Base-by-base conservation (phyloP, 2,888 invertebrate genomes). In the Tortricodes alternella region DNA sequence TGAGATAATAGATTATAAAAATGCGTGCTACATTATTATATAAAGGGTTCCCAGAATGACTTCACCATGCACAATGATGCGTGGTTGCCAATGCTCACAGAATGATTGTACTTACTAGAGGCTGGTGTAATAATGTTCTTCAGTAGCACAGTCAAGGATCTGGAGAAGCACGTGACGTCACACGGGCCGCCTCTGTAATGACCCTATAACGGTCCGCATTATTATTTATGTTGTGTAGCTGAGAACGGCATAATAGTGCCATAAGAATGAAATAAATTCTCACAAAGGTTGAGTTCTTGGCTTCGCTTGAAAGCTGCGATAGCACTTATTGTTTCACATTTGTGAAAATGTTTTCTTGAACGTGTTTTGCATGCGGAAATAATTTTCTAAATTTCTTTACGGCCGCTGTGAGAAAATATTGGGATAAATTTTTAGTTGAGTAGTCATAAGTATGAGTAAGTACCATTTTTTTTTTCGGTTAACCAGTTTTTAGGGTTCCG, bases 151-250 rank as follows among this genome's bases (percentile, higher is more conserved):
- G 16, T 50, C 16, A 23, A 41, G 49, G 13, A 41, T 9, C 19
- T 41, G 64, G 60, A 65, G 68, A 64, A 62, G 67, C 63, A 64
- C 66, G 66, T 72, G 76, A 75, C 80, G 83, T 83, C 83, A 83
- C 78, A 80, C 72, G 71, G 76, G 75, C 78, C 82, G 80, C 78
- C 75, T 73, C 83, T 75, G 85, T 87, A 89, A 89, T 88, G 88
- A 88, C 83, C 83, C 83, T 83, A 87, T 89, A 89, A 89, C 86
- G 80, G 81, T 67, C 76, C 78, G 81, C 85, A 85, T 89, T 89
- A 88, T 89, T 89, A 89, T 89, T 89, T 89, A 89, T 89, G 85
- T 85, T 89, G 87, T 89, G 85, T 85, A 83, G 84, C 84, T 84
- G 88, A 80, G 85, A 86, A 85, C 85, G 83, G 86, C 82, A 87